A percentile compares a stretch with the other conserved stretches of the same genome.
Evolutionary conservation across 2,888 invertebrate species (phyloP).

Genomic region (Drosophila infuscata): DNA sequence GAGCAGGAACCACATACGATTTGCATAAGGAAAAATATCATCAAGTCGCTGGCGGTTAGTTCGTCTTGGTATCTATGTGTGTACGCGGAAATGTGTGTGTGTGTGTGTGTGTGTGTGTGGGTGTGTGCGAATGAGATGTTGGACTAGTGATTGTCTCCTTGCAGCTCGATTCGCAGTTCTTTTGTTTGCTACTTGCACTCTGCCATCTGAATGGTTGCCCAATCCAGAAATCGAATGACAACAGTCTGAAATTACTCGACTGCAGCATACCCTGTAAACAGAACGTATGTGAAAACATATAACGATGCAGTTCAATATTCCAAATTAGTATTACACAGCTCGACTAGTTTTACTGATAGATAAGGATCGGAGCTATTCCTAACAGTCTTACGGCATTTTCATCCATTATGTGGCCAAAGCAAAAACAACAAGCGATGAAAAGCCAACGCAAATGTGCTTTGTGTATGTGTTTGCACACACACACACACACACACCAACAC

Average conservation of each 20-base stretch:
- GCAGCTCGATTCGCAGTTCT: conserved; percentile 64
- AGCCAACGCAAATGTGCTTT: conserved; percentile 54
- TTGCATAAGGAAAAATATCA: conserved; percentile 74
- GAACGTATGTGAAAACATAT: background rate
- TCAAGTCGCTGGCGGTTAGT: conserved; percentile 60
- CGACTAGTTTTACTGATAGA: background rate
- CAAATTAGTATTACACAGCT: background rate
- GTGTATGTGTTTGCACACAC: background rate
- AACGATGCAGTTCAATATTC: too few relatives aligned
- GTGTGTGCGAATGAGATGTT: conserved; percentile 70
- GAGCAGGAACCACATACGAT: conserved; percentile 67
- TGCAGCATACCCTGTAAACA: conserved; percentile 1
- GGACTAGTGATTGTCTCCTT: conserved; percentile 71
- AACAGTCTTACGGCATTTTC: background rate
- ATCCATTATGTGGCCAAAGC: background rate
- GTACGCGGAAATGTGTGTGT: background rate
- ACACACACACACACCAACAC: conserved; percentile 19
- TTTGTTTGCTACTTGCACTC: conserved; percentile 62
- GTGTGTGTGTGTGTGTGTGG: conserved; percentile 22
- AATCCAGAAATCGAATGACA: conserved; percentile 3
- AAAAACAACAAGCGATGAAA: conserved; percentile 35
- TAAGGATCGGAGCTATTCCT: background rate
- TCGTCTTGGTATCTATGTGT: conserved; percentile 29
- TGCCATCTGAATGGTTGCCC: conserved; percentile 38
- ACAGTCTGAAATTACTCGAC: background rate